These are phyloP conservation scores for Lepidotrigona ventralis DNA, from an alignment of 1,140 invertebrate genomes.

Conservation along the genomic window DNA sequence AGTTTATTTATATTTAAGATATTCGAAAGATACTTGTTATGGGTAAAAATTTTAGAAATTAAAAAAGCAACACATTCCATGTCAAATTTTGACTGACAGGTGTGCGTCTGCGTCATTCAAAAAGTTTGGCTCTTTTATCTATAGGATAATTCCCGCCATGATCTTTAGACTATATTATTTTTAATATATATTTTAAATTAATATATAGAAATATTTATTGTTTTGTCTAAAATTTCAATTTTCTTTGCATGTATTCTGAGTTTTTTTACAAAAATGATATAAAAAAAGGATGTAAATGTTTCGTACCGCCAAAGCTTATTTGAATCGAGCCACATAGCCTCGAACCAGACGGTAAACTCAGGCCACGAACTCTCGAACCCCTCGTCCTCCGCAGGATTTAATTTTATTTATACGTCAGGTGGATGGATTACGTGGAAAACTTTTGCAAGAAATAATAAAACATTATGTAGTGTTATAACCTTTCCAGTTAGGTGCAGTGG, in stretches of 20 bases:
- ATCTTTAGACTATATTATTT: not conserved
- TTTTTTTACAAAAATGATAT: constrained; percentile 38
- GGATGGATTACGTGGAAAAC: constrained; percentile 37
- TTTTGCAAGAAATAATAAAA: constrained; percentile 45
- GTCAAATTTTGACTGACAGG: constrained; percentile 23
- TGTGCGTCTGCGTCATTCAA: constrained; percentile 27
- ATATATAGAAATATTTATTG: not conserved
- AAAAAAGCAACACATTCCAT: not conserved
- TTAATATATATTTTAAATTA: not conserved
- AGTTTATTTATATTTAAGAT: not conserved
- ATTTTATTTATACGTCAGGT: constrained; percentile 64
- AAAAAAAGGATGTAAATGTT: constrained; percentile 35
- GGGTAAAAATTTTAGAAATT: not conserved
- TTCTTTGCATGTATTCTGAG: constrained; percentile 48
- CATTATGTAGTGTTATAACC: constrained; percentile 24
- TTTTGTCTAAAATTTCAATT: not conserved
- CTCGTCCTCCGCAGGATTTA: constrained; percentile 73
- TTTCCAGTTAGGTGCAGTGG: constrained; percentile 35
- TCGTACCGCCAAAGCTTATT: constrained; percentile 63
- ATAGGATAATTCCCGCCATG: constrained; percentile 47
- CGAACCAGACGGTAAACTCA: constrained; percentile 71
- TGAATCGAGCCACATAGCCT: constrained; percentile 74
- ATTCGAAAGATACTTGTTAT: not conserved
- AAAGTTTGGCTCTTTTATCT: constrained; percentile 29
- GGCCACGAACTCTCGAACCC: constrained; percentile 82